Percentiles rank a stretch among this genome's conserved stretches.
phyloP scores from a whole-genome alignment of 2,797 vertebrate species.

The Triplophysa bombifrons region DNA sequence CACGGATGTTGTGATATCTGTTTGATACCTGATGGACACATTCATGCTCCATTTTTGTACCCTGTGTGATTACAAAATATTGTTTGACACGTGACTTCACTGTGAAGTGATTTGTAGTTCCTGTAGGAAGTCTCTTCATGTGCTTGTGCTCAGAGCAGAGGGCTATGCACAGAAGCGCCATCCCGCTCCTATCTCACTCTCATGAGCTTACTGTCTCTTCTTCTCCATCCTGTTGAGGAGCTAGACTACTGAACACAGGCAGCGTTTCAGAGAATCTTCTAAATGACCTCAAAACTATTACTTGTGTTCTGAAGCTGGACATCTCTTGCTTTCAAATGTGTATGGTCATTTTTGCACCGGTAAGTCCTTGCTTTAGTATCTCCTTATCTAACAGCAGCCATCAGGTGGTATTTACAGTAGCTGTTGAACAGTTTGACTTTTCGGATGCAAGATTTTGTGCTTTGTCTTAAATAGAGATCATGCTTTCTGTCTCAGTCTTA shows the following conservation, averaged over 20 bases:
- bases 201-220: constrained; percentile 22
- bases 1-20: background rate
- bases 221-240: constrained; percentile 58
- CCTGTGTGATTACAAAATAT: background rate
- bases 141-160: constrained; percentile 16
- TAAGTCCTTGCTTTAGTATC: constrained; percentile 75
- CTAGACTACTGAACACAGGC: constrained; percentile 41
- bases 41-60: background rate
- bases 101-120: background rate
- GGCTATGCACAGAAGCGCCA: constrained; percentile 12
- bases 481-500: background rate
- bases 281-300: constrained; percentile 83
- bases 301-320: constrained; percentile 79
- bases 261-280: constrained; percentile 65
- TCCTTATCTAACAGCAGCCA: background rate
- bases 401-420: background rate
- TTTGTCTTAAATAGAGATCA: background rate
- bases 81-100: background rate
- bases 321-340: constrained; percentile 89
- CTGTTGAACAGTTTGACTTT: background rate
- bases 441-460: background rate
- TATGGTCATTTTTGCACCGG: constrained; percentile 95
- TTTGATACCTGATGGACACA: background rate
- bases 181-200: constrained; percentile 21
- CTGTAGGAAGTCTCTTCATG: background rate